These are phyloP conservation scores for Drosophila arizonae DNA, from an alignment of 1,140 invertebrate genomes.

Conservation along the genomic window DNA sequence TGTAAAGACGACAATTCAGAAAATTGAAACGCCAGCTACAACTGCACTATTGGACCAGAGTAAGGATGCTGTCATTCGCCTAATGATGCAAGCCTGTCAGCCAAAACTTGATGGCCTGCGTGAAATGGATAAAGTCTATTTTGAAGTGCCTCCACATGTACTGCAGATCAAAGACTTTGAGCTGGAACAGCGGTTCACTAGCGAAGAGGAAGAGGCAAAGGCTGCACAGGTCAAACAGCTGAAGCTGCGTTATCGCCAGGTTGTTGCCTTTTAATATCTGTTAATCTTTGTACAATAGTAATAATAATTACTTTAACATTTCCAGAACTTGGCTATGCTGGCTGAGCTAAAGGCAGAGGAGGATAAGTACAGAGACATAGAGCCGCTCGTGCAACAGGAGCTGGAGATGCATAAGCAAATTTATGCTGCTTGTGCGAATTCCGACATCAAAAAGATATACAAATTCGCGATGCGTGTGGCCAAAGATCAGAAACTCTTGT, in stretches of 20 bases:
- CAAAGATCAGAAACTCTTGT: slow-evolving; percentile 5
- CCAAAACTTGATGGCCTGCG: slow-evolving; percentile 29
- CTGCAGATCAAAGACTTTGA: slow-evolving; percentile 53
- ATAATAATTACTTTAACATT: slow-evolving; percentile 1
- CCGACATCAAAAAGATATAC: slow-evolving; percentile 27
- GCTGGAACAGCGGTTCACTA: slow-evolving; percentile 28
- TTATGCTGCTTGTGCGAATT: slow-evolving; percentile 13
- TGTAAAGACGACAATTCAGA: slow-evolving; percentile 48
- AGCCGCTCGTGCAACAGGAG: slow-evolving; percentile 45
- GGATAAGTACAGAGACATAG: slow-evolving; percentile 40
- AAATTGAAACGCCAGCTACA: slow-evolving; percentile 54
- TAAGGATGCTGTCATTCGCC: slow-evolving; percentile 29
- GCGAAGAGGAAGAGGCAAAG: slow-evolving; percentile 47
- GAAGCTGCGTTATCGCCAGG: slow-evolving; percentile 56
- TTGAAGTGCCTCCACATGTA: slow-evolving; percentile 64
- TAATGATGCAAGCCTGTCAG: slow-evolving; percentile 35
- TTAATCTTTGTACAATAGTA: not conserved
- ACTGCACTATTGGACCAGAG: slow-evolving; percentile 24
- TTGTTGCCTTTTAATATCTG: not conserved
- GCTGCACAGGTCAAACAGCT: slow-evolving; percentile 36
- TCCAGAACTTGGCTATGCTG: slow-evolving; percentile 68
- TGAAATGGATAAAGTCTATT: slow-evolving; percentile 49
- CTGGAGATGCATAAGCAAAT: slow-evolving; percentile 48
- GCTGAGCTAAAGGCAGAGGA: slow-evolving; percentile 56
- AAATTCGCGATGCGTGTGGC: slow-evolving; percentile 27